Percentiles rank a stretch among this genome's conserved stretches.
These are phyloP conservation scores for Parazoanthus darwini DNA, from an alignment of 92 coral and sea anemone species.

Conservation along the genomic window DNA sequence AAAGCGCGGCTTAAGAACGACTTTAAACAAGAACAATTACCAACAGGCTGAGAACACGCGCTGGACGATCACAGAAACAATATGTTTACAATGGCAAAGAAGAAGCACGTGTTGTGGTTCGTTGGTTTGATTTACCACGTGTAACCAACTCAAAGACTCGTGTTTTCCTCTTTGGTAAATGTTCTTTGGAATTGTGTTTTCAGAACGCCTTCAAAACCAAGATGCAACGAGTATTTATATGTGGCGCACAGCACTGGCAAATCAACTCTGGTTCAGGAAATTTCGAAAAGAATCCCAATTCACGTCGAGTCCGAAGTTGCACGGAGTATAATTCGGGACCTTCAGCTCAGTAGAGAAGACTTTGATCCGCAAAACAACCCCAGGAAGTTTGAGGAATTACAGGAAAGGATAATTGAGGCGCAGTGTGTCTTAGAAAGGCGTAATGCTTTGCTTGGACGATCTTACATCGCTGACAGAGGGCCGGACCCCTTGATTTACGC, in stretches of 20 bases:
- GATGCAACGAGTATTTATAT: conserved; percentile 74
- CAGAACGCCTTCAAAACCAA: background rate
- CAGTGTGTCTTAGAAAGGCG: conserved; percentile 61
- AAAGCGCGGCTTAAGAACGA: too few relatives aligned
- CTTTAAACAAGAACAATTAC: too few relatives aligned
- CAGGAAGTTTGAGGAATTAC: conserved; percentile 58
- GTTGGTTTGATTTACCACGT: too few relatives aligned
- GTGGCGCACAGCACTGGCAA: conserved; percentile 96
- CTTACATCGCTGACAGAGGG: conserved; percentile 90
- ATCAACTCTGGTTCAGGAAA: conserved; percentile 71
- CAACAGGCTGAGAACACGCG: too few relatives aligned
- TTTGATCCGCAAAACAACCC: conserved; percentile 77
- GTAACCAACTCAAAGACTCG: background rate
- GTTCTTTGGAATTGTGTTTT: background rate
- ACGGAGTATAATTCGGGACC: conserved; percentile 64
- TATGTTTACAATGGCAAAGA: too few relatives aligned
- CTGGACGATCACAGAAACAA: too few relatives aligned
- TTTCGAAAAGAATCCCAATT: conserved; percentile 55
- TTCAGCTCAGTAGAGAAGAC: conserved; percentile 73
- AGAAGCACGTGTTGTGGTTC: too few relatives aligned
- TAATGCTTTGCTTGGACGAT: conserved; percentile 43
- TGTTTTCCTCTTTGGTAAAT: background rate
- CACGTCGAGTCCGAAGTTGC: conserved; percentile 80
- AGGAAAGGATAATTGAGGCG: conserved; percentile 64
- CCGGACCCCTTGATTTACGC: conserved; percentile 91